A percentile compares a stretch with the other conserved stretches of the same genome.
Conservation (phyloP, 2,797 vertebrate genomes). For the Morus bassanus region DNA sequence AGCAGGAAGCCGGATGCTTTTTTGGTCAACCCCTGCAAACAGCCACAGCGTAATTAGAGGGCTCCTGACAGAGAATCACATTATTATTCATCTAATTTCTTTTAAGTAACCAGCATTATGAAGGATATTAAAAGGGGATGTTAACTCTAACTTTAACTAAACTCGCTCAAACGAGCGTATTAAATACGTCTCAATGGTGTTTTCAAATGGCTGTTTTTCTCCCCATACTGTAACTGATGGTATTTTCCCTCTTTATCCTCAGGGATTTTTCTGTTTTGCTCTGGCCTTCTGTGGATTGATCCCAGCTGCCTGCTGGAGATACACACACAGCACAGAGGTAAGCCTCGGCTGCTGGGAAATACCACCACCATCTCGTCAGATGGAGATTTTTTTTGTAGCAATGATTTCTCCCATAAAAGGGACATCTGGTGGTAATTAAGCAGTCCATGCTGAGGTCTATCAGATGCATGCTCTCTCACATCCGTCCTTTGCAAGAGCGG, state of each 20-base stretch:
- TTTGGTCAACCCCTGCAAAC: not conserved
- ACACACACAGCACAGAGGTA: constrained; percentile 67
- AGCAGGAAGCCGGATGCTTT: not conserved
- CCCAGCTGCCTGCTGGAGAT: constrained; percentile 72
- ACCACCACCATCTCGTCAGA: not conserved
- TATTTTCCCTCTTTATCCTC: not conserved
- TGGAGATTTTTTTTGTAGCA: not conserved
- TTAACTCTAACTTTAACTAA: constrained; percentile 9
- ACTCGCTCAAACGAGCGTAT: not conserved
- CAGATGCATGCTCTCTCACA: not conserved
- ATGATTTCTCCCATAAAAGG: not conserved
- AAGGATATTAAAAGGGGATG: not conserved
- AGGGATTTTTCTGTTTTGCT: constrained; percentile 79
- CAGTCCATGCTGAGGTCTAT: not conserved
- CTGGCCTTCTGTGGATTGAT: constrained; percentile 70
- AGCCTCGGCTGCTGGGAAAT: constrained; percentile 28
- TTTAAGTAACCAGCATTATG: not conserved
- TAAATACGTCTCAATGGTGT: not conserved
- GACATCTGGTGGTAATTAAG: constrained; percentile 36
- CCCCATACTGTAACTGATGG: not conserved
- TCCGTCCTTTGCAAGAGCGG: not conserved
- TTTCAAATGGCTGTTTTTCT: not conserved
- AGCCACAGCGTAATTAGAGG: not conserved
- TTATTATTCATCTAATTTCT: not conserved
- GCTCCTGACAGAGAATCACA: not conserved